These are phyloP conservation scores for Condylura cristata DNA, from an alignment of 2,113 vertebrate species.

Conservation along the genomic window DNA sequence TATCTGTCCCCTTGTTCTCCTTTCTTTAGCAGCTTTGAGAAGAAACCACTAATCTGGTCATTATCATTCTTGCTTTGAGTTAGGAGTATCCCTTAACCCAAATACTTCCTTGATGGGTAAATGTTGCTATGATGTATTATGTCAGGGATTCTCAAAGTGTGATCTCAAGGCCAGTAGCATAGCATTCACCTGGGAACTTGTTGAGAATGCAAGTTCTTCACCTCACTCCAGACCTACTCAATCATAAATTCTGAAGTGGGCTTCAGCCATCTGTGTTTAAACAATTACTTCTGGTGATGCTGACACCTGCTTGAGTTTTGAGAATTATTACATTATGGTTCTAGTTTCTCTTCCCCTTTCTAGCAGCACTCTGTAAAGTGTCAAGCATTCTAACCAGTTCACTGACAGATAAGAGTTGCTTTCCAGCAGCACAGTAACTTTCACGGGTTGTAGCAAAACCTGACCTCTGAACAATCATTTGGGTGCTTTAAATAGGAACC, in stretches of 20 bases:
- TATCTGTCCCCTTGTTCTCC: not conserved
- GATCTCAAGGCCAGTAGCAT: not conserved
- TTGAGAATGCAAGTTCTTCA: slow-evolving; percentile 33
- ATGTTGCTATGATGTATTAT: slow-evolving; percentile 11
- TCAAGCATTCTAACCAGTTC: slow-evolving; percentile 48
- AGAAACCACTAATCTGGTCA: not conserved
- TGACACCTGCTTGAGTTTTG: slow-evolving; percentile 7
- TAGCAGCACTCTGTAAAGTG: slow-evolving; percentile 25
- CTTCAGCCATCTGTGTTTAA: slow-evolving; percentile 37
- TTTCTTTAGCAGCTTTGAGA: slow-evolving; percentile 20
- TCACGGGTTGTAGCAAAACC: slow-evolving; percentile 7
- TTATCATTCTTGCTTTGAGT: not conserved
- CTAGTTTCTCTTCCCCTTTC: not conserved
- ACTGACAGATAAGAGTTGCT: not conserved
- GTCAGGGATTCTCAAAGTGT: slow-evolving; percentile 24
- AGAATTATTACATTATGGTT: slow-evolving; percentile 17
- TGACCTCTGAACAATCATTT: slow-evolving; percentile 11
- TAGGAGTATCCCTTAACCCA: not conserved
- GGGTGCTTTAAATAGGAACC: not conserved
- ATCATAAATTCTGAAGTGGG: slow-evolving; percentile 38
- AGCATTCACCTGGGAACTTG: not conserved
- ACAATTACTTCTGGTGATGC: not conserved
- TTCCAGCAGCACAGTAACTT: not conserved
- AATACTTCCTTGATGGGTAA: not conserved
- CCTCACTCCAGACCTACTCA: not conserved